These are phyloP conservation scores for Notiomystis cincta DNA, from an alignment of 2,113 vertebrate species.

Conservation along the genomic window DNA sequence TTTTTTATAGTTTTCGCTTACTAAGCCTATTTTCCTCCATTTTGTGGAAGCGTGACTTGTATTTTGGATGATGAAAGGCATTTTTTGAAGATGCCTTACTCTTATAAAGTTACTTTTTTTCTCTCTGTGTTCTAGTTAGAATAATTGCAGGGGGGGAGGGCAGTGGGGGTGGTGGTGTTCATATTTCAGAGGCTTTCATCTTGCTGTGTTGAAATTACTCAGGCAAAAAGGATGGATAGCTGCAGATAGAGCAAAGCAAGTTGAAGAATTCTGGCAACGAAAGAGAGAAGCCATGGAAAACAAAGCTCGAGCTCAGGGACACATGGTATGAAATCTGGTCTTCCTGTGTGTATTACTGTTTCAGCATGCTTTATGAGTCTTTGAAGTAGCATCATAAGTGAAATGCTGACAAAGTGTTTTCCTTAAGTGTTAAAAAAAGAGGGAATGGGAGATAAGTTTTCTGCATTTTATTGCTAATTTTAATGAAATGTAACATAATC, in stretches of 20 bases:
- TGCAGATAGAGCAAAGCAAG: conserved; percentile 83
- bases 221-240: conserved; percentile 81
- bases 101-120: not conserved
- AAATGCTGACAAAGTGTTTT: not conserved
- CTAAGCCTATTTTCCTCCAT: not conserved
- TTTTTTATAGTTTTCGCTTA: not conserved
- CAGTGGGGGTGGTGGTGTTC: not conserved
- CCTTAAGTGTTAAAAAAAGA: not conserved
- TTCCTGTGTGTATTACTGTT: not conserved
- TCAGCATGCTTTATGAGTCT: not conserved
- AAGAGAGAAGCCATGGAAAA: conserved; percentile 94
- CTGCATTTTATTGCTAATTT: not conserved
- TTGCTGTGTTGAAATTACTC: conserved; percentile 47
- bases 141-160: accelerated
- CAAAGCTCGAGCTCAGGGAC: conserved; percentile 95
- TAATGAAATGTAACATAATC: not conserved
- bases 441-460: not conserved
- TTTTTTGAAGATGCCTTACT: not conserved
- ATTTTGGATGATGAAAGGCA: not conserved
- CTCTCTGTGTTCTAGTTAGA: not conserved
- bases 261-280: conserved; percentile 92
- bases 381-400: not conserved
- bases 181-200: conserved; percentile 25
- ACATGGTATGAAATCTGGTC: conserved; percentile 81
- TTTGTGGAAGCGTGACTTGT: not conserved